These are phyloP conservation scores for Capitulum mitella DNA, from an alignment of 2,888 invertebrate genomes.

Conservation along the genomic window DNA sequence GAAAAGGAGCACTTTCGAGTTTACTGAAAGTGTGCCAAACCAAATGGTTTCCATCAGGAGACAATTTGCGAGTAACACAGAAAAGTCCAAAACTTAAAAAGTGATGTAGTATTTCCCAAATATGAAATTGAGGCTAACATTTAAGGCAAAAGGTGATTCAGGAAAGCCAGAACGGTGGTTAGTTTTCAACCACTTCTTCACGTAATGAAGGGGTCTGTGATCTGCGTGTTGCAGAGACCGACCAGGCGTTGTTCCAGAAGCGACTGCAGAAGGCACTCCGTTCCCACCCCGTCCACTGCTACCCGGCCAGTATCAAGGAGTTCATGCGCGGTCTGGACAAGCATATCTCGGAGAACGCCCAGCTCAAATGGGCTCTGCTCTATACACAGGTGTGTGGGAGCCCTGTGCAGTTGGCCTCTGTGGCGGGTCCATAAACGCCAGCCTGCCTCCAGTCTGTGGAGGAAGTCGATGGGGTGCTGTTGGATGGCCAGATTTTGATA, in stretches of 20 bases:
- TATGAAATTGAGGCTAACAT: too few species aligned
- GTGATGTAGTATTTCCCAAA: too few species aligned
- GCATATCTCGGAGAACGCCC: slow-evolving; percentile 27
- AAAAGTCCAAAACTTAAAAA: too few species aligned
- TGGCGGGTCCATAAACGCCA: background rate
- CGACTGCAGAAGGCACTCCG: slow-evolving; percentile 28
- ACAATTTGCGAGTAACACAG: too few species aligned
- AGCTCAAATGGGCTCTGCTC: slow-evolving; percentile 33
- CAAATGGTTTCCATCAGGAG: too few species aligned
- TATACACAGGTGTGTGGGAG: slow-evolving; percentile 27
- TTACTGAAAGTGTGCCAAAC: too few species aligned
- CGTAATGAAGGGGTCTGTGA: background rate
- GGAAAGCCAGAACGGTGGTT: background rate
- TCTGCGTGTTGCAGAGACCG: slow-evolving; percentile 28
- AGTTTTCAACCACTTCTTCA: background rate
- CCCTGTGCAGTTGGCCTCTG: too few species aligned
- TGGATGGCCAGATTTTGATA: background rate
- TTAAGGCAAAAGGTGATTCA: too few species aligned
- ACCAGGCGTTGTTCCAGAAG: slow-evolving; percentile 30
- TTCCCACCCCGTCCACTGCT: slow-evolving; percentile 28
- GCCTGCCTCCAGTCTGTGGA: background rate
- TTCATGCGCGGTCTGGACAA: background rate
- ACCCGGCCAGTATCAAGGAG: slow-evolving; percentile 27
- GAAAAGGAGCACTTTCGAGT: background rate
- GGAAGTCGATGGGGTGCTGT: background rate